Base-by-base conservation (phyloP, 2,797 vertebrate genomes). In the Enteromius mattozi region DNA sequence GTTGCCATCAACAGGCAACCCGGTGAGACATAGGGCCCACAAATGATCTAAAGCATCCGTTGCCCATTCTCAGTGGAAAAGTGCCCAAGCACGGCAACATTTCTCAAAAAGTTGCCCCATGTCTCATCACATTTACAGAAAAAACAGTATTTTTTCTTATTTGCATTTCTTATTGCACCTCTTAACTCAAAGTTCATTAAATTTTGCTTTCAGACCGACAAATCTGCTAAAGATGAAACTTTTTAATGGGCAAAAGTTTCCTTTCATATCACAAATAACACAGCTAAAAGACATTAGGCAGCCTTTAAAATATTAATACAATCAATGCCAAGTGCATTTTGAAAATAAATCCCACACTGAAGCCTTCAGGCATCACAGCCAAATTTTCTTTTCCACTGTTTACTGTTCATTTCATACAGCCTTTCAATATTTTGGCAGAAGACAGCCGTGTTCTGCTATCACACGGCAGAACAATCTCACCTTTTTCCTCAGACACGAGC, bases 401-500 rank as follows among this genome's bases (percentile, higher is more conserved):
- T 83, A 65, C 59, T 30, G 51, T 56, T 83, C 19, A 47, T 65
- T 77, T 30, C 24, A 74, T 17, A 30, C 59, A 70, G 51, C 47
- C 83, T 54, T 80, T 84, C 65, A 79, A 68, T 80, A 82, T 66
- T 77, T 68, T 84, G 75, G 42, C 83, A 81, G 49, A 84, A 63
- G 40, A 30, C 82, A 69, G 79, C n/a, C 45, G 59, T 12, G 71
- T 81, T 51, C 69, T 27, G 59, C 85, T 81, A 83, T 69, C 79
- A 80, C 83, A 68, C 80, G 35, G 74, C 42, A 81, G 37, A 79
- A 83, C 68, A 72, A 86, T 84, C 81, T 87, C 78, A 72, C 78
- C 51, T 83, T 65, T 86, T 87, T 83, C 63, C 59, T 75, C 47
- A 80, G 86, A 65, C 85, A 81, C 59, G 45, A 81, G 68, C 16